Evolutionary conservation across 2,888 invertebrate species (phyloP), one percentile per base, ranked within the genome.

Genomic region (Bimastos eiseni): DNA sequence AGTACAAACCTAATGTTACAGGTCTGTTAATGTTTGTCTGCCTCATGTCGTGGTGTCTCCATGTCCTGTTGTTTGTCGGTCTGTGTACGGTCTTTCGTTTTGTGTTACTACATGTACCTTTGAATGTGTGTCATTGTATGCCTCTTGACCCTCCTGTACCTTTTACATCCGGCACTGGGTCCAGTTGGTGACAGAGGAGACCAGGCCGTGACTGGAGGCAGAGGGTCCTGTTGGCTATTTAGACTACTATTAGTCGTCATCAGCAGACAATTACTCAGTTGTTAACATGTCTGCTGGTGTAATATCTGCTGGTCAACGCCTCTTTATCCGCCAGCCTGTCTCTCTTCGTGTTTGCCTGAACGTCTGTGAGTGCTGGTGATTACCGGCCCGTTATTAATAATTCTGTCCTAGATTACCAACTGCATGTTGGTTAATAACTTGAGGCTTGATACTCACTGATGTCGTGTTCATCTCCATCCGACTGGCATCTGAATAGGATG

Each of bases 211-310:
- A 70, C 70, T 70, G 70, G n/a, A 70, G 70, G n/a, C 70, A 30
- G 70, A 13, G 70, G 41, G 8, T 70, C 30, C 70, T 70, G 70
- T n/a, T n/a, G 70, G 70, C n/a, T 70, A 30, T n/a, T 11, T 70
- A n/a, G n/a, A 70, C 30, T n/a, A 30, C 70, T n/a, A 70, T 70
- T 70, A 70, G 5, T 70, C n/a, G 30, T 70, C 70, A 70, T 70
- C 70, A 70, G 30, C 70, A 70, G 70, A n/a, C 70, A 70, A 70
- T 70, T 70, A 70, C 70, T 70, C 70, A 70, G 70, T n/a, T 70
- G 70, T 70, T 70, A 70, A 70, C 70, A 1, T 30, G 70, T 70
- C 70, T n/a, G 49, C 49, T 49, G 24, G 49, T 49, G 21, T 70
- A 70, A 70, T 70, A 70, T 70, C 30, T 70, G n/a, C 70, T 70